Percentiles rank a stretch among this genome's conserved stretches.
phyloP scores from a whole-genome alignment of 1,140 invertebrate species.

The Drosophila ercepeae region DNA sequence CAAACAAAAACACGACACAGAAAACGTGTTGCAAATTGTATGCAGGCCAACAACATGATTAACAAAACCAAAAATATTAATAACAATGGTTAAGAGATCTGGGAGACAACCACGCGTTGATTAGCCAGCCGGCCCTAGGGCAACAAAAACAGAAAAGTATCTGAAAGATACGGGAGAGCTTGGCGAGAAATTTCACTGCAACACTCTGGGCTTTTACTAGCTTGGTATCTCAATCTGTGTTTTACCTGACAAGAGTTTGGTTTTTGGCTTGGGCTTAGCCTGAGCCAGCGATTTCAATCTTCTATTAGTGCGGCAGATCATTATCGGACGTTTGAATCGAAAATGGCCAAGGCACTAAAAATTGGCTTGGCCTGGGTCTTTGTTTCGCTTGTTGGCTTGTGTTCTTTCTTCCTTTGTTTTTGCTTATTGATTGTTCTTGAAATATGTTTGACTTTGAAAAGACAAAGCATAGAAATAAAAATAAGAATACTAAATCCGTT shows the following conservation, averaged over 20 bases:
- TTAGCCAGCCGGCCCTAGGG: constrained; percentile 56
- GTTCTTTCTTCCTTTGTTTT: constrained; percentile 16
- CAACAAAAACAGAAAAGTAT: constrained; percentile 32
- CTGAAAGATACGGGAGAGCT: constrained; percentile 22
- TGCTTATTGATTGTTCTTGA: constrained; percentile 51
- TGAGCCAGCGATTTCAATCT: constrained; percentile 27
- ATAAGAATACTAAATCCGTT: constrained; percentile 45
- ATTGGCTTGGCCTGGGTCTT: constrained; percentile 28
- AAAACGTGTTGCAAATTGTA: constrained; percentile 73
- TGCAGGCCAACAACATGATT: constrained; percentile 42
- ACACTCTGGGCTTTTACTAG: not conserved
- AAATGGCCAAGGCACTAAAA: constrained; percentile 33
- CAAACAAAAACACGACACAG: constrained; percentile 34
- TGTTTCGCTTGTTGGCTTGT: constrained; percentile 11
- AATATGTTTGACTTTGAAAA: constrained; percentile 50
- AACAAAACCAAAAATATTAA: constrained; percentile 52
- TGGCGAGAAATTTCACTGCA: constrained; percentile 54
- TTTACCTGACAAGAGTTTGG: too few species aligned
- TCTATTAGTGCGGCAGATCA: constrained; percentile 36
- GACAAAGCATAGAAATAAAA: constrained; percentile 10
- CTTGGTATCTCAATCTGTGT: constrained; percentile 25
- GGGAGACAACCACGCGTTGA: constrained; percentile 55
- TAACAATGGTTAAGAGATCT: constrained; percentile 32
- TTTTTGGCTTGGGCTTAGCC: constrained; percentile 6
- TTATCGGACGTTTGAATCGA: constrained; percentile 32